Base-by-base conservation (phyloP, 2,888 invertebrate species). In the Hipparchia sbordonii region DNA sequence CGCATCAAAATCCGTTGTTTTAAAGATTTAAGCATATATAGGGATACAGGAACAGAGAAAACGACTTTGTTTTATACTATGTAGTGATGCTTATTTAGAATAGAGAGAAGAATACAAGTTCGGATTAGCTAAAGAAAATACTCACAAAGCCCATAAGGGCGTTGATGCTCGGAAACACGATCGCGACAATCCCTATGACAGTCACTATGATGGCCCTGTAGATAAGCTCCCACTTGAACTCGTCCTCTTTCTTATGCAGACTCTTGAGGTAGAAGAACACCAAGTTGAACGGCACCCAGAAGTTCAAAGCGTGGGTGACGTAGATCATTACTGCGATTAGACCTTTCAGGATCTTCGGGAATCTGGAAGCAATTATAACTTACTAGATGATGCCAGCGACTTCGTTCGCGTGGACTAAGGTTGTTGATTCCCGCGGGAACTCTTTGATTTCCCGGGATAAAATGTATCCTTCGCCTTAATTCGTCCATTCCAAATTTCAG, bases 141-240 rank as follows among this genome's bases (percentile, higher is more conserved):
- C 92, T 91, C 78, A 92, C 92, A 72, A 92, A 91, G 56, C 90
- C 91, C 86, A 92, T 90, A 23, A 92, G 77, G 3, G 84, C 82
- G 51, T 85, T 84, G 23, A 92, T 86, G 46, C 80, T 84, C 0
- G 92, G 92, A 48, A 92, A 91, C 0, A 79, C 7, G 2, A 92
- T 87, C 0, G 87, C 89, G 0, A 85, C 6, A 0, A 81, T 0
- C 0, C 78, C 78, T 48, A 92, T 87, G 0, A 77, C 0, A 0
- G 72, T 0, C 0, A 89, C 88, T 62, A 90, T 83, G 0, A 87
- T 0, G 0, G 84, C 80, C 68, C 92, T 80, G 68, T 82, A 91
- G 1, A 90, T 39, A 0, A 82, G 62, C 70, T 92, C 92, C 85
- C 83, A 84, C 46, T 72, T 73, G 0, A 82, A 8, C 0, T 69